A percentile compares a stretch with the other conserved stretches of the same genome.
Evolutionary conservation across 2,888 invertebrate genomes (phyloP).

Genomic region (Strigamia transsilvanica): DNA sequence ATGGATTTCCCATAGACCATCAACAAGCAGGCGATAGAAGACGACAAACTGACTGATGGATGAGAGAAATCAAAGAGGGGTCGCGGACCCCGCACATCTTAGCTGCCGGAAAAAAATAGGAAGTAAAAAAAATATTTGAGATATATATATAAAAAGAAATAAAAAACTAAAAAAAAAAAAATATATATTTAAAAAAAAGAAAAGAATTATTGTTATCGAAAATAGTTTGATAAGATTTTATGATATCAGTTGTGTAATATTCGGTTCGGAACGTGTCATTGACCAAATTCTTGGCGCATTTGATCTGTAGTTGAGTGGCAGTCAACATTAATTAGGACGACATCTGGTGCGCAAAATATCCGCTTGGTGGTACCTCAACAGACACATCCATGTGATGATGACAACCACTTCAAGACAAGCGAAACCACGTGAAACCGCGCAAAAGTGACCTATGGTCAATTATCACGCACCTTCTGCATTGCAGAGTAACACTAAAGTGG

Average conservation of each 20-base stretch:
- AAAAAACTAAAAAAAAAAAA: neutral
- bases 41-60: conserved; percentile 30
- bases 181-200: neutral
- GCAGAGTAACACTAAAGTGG: neutral
- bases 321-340: conserved; percentile 37
- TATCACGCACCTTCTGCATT: conserved; percentile 21
- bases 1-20: conserved; percentile 30
- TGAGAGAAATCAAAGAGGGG: conserved; percentile 26
- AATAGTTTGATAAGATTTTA: no score
- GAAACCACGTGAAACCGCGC: conserved; percentile 26
- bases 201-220: neutral
- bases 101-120: neutral
- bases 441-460: conserved; percentile 21
- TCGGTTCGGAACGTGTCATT: neutral
- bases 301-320: conserved; percentile 45
- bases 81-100: conserved; percentile 16
- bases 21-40: conserved; percentile 25
- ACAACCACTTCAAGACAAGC: conserved; percentile 30
- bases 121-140: neutral
- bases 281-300: neutral
- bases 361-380: conserved; percentile 32
- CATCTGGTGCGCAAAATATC: conserved; percentile 26
- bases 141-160: neutral
- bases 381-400: conserved; percentile 29
- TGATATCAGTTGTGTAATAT: no score